These are phyloP conservation scores for Anser brachyrhynchus DNA, from an alignment of 2,113 vertebrate genomes.

Conservation along the genomic window DNA sequence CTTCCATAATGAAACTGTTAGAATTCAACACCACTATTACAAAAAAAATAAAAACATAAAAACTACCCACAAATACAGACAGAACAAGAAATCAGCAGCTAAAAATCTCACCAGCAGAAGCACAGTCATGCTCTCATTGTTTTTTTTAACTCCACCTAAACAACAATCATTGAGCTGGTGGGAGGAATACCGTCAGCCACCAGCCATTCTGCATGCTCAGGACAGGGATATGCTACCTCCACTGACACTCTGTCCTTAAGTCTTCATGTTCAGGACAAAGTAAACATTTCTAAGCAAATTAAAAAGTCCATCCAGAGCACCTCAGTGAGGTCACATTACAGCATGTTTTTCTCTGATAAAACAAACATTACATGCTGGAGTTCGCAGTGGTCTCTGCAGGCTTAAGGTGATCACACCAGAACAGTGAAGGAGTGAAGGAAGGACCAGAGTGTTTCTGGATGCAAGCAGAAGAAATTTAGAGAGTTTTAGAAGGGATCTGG, in stretches of 20 bases:
- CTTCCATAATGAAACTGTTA: not conserved
- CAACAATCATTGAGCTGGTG: not conserved
- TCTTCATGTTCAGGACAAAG: not conserved
- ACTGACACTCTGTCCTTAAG: not conserved
- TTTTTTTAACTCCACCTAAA: not conserved
- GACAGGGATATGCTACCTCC: not conserved
- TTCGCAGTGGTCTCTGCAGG: not conserved
- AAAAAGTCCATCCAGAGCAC: not conserved
- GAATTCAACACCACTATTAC: not conserved
- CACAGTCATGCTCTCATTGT: not conserved
- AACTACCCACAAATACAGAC: not conserved
- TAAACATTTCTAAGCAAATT: not conserved
- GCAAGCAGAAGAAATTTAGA: not conserved
- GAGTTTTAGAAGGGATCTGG: not conserved
- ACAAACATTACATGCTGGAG: not conserved
- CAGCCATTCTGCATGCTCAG: not conserved
- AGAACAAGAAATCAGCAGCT: not conserved
- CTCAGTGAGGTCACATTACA: not conserved
- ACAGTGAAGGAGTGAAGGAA: not conserved
- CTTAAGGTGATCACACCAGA: not conserved
- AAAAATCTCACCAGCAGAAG: not conserved
- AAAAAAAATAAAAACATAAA: not conserved
- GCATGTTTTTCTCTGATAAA: not conserved
- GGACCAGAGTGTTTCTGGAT: not conserved
- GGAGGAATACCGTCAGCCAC: not conserved